A percentile compares a stretch with the other conserved stretches of the same genome.
These are phyloP conservation scores for Saccopteryx leptura DNA, from an alignment of 2,113 vertebrate species.

Conservation along the genomic window DNA sequence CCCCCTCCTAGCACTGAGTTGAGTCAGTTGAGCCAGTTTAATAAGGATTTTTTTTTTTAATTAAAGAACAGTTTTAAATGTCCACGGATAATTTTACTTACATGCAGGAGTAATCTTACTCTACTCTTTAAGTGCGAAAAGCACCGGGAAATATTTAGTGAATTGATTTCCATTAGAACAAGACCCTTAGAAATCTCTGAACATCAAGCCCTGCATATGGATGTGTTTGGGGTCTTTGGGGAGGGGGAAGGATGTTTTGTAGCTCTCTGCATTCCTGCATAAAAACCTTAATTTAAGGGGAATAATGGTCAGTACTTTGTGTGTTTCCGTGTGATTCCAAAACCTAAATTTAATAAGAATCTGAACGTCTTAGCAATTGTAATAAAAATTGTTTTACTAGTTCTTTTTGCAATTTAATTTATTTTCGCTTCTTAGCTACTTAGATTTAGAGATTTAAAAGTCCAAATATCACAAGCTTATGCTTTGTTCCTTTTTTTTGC, in stretches of 20 bases:
- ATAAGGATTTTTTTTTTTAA: constrained; percentile 67
- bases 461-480: constrained; percentile 65
- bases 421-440: constrained; percentile 67
- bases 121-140: constrained; percentile 74
- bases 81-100: constrained; percentile 71
- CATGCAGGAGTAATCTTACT: constrained; percentile 64
- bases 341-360: constrained; percentile 61
- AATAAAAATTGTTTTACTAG: constrained; percentile 67
- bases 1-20: constrained; percentile 69
- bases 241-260: constrained; percentile 75
- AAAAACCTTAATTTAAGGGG: constrained; percentile 77
- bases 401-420: constrained; percentile 70
- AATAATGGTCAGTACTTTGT: constrained; percentile 66
- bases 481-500: constrained; percentile 57
- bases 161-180: constrained; percentile 76
- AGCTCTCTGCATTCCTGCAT: constrained; percentile 78
- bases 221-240: constrained; percentile 75
- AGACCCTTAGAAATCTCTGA: constrained; percentile 65
- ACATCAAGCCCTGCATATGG: constrained; percentile 65
- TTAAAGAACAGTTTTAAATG: constrained; percentile 67
- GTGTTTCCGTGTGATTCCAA: constrained; percentile 64
- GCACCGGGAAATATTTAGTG: constrained; percentile 69
- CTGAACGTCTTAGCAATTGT: constrained; percentile 70
- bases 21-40: constrained; percentile 74
- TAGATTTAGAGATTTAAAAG: constrained; percentile 70